phyloP scores from a whole-genome alignment of 2,888 invertebrate genomes.

The Epistrophe grossulariae region DNA sequence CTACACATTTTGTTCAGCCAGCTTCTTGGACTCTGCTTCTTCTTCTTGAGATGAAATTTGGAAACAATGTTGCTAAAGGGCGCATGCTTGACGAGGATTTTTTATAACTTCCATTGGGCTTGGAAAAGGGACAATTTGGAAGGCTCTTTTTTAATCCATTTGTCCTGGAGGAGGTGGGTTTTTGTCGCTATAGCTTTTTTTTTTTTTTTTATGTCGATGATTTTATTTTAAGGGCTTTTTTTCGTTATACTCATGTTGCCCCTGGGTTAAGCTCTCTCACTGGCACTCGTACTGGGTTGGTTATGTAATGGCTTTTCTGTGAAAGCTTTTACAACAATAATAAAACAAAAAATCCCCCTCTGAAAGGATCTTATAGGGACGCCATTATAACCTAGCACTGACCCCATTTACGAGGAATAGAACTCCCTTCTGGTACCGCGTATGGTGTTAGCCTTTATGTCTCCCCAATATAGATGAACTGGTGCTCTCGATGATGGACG shows the following conservation, averaged over 20 bases:
- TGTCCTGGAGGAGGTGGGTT: constrained; percentile 50
- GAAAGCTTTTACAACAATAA: constrained; percentile 45
- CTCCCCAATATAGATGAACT: constrained; percentile 62
- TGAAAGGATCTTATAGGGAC: constrained; percentile 62
- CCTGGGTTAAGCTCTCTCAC: constrained; percentile 57
- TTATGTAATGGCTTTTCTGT: constrained; percentile 68
- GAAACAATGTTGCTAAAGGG: constrained; percentile 68
- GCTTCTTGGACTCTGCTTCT: constrained; percentile 13
- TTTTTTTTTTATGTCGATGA: background rate
- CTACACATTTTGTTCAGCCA: constrained; percentile 21
- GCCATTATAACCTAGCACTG: constrained; percentile 75
- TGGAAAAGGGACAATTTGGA: constrained; percentile 49
- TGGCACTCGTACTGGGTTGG: constrained; percentile 11
- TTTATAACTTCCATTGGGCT: constrained; percentile 25
- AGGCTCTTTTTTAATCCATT: constrained; percentile 45
- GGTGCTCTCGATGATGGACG: constrained; percentile 69
- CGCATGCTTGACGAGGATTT: constrained; percentile 70
- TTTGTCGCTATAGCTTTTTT: constrained; percentile 1
- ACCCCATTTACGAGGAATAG: constrained; percentile 71
- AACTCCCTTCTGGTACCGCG: constrained; percentile 8
- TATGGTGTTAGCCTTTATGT: constrained; percentile 50
- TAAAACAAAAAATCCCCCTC: background rate
- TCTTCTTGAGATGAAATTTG: constrained; percentile 11
- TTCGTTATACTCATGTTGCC: constrained; percentile 32
- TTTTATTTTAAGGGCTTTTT: constrained; percentile 48